Base-by-base conservation (phyloP, 2,888 invertebrate genomes). In the Branchellion lobata region DNA sequence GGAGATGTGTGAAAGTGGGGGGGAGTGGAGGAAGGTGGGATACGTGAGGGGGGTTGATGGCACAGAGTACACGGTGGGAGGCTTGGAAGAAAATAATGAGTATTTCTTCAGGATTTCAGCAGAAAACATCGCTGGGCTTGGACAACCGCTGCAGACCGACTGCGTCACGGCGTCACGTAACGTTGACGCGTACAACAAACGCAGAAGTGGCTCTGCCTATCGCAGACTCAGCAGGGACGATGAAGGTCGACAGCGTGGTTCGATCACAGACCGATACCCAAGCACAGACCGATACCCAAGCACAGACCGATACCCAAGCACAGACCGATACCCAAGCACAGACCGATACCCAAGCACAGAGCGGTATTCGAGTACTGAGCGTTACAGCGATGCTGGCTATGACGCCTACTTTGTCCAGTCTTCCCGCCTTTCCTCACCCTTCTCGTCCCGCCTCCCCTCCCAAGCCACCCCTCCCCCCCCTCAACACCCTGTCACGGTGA, bases 401-500 rank as follows among this genome's bases (percentile, higher is more conserved):
- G 61, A 24, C n/a, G 21, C 61, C n/a, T 57, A 57, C 61, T 57
- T 57, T n/a, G n/a, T 24, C 61, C 21, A 24, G 3, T n/a, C 61
- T 5, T 24, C 61, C 21, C 61, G 61, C 21, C n/a, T 24, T n/a
- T 57, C 61, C 3, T 57, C 77, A 14, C 77, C 57, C 1, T 27
- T 77, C 24, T 18, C 33, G 21, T 33, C 31, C 24, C 21, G 61
- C 11, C 27, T 61, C 1, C 33, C 33, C 51, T 11, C 8, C 34
- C n/a, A 75, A 82, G 81, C 73, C 36, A 80, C 81, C 29, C 95
- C 95, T 27, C 90, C 91, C 79, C 86, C 92, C 80, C 95, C 95
- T 36, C 92, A 93, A 88, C 95, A 95, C 73, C 95, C 96, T 14
- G 88, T 96, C 83, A 82, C 84, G 36, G 82, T 85, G 2, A 82